Conservation (phyloP, 2,113 vertebrate genomes). For the Eurypyga helias region DNA sequence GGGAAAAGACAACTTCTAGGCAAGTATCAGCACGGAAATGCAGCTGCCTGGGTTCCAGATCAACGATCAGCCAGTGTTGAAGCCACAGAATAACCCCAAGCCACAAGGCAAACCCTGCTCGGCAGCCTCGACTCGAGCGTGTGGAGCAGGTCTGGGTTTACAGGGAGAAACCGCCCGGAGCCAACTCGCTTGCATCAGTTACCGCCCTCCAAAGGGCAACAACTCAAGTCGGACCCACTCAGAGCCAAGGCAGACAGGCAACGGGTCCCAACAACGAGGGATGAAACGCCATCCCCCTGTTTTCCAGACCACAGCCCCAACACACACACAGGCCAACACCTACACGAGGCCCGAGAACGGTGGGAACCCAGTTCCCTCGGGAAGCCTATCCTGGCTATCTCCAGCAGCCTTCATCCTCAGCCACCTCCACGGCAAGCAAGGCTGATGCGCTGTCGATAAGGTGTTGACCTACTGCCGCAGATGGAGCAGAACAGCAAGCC, state of each 20-base stretch:
- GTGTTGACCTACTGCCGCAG: fast-evolving
- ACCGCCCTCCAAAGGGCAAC: not conserved
- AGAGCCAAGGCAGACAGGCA: fast-evolving
- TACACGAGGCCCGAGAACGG: not conserved
- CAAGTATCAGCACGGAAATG: not conserved
- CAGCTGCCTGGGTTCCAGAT: not conserved
- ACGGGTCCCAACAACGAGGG: fast-evolving
- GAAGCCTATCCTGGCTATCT: not conserved
- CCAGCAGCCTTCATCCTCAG: not conserved
- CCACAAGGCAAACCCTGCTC: not conserved
- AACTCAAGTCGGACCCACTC: not conserved
- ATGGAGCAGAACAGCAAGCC: not conserved
- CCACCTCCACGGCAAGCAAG: not conserved
- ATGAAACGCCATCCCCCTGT: fast-evolving
- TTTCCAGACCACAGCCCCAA: not conserved
- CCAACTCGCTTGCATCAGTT: not conserved
- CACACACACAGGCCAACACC: not conserved
- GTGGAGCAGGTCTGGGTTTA: not conserved
- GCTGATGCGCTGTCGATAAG: fast-evolving
- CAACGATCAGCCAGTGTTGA: not conserved
- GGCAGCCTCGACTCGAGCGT: fast-evolving
- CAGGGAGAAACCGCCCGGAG: not conserved
- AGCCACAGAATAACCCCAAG: not conserved
- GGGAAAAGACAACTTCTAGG: too few relatives aligned
- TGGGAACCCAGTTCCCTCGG: fast-evolving